Evolutionary conservation across 2,888 invertebrate species (phyloP).

Genomic region (Therioaphis trifolii): DNA sequence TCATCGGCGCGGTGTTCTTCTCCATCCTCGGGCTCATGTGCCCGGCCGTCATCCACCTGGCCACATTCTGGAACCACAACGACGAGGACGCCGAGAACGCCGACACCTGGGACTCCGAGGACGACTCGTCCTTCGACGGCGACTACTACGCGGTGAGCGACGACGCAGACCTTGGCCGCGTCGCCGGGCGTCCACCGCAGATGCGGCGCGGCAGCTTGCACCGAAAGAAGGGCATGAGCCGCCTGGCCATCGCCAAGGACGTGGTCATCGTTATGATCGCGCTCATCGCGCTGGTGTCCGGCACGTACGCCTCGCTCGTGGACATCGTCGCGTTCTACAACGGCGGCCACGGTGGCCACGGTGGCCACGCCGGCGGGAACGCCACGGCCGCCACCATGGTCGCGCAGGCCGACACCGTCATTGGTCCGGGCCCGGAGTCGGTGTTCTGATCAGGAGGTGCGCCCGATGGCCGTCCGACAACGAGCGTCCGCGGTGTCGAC

Average conservation of each 20-base stretch:
- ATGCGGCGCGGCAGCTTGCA: not conserved
- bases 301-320: conserved; percentile 70
- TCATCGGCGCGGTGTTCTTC: conserved; percentile 84
- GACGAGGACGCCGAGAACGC: conserved; percentile 69
- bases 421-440: conserved; percentile 38
- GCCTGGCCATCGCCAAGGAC: conserved; percentile 79
- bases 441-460: not conserved
- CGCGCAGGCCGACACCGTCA: not conserved
- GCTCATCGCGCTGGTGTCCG: conserved; percentile 77
- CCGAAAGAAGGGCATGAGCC: not conserved
- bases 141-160: conserved; percentile 21
- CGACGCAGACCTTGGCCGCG: conserved; percentile 27
- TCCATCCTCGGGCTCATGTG: conserved; percentile 80
- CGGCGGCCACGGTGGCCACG: not conserved
- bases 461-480: no score
- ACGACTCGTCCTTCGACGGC: conserved; percentile 17
- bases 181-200: conserved; percentile 1
- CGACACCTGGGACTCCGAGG: conserved; percentile 16
- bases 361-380: not conserved
- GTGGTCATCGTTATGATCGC: conserved; percentile 74
- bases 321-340: conserved; percentile 68
- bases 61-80: conserved; percentile 68
- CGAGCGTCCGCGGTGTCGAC: no score
- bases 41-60: conserved; percentile 80
- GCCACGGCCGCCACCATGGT: not conserved